Percentiles rank a stretch among this genome's conserved stretches.
Evolutionary conservation across 2,888 invertebrate genomes (phyloP).

Genomic region (Hydrotaea cyrtoneurina): DNA sequence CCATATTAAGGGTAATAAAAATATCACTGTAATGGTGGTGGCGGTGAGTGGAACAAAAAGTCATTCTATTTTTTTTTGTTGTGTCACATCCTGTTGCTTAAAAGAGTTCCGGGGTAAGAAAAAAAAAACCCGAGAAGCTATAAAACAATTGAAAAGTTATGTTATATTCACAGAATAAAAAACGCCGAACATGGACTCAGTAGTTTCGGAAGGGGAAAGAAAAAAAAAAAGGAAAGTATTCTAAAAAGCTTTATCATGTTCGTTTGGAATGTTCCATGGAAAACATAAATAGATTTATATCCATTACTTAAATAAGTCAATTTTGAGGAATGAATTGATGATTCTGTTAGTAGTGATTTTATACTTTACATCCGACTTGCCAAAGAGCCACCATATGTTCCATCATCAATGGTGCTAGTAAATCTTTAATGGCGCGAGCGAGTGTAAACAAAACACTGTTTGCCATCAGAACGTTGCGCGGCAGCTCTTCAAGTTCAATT

Average conservation of each 20-base stretch:
- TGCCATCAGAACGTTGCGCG: not conserved
- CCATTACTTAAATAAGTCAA: not conserved
- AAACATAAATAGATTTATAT: not conserved
- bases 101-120: not conserved
- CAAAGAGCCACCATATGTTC: not conserved
- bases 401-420: not conserved
- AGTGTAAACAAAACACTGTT: not conserved
- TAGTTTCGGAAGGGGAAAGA: not conserved
- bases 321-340: not conserved
- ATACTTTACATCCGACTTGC: too few relatives aligned
- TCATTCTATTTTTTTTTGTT: not conserved
- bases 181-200: not conserved
- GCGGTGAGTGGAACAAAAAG: not conserved
- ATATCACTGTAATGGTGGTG: constrained; percentile 32
- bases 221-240: not conserved
- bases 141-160: constrained; percentile 23
- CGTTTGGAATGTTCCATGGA: not conserved
- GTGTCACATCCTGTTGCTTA: constrained; percentile 33
- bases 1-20: constrained; percentile 39
- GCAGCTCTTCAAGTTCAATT: not conserved
- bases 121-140: not conserved
- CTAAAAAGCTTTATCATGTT: constrained; percentile 27
- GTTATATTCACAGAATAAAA: not conserved
- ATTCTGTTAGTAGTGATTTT: not conserved
- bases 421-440: not conserved